phyloP scores from a whole-genome alignment of 2,113 vertebrate genomes.

The Xenus cinereus region DNA sequence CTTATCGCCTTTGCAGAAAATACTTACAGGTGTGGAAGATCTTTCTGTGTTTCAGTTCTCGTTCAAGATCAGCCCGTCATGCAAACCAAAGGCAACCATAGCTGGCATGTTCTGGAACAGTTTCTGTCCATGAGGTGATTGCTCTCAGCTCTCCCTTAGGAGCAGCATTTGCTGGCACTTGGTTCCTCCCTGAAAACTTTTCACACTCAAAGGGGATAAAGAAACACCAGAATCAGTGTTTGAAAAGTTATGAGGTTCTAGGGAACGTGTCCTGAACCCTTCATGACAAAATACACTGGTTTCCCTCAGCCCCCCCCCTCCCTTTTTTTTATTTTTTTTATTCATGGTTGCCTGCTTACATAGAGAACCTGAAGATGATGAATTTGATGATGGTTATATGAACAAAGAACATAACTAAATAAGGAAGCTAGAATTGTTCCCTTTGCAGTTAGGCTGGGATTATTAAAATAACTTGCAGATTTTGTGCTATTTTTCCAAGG shows the following conservation, averaged over 20 bases:
- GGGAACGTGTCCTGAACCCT: background rate
- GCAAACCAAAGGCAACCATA: background rate
- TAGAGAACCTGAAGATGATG: background rate
- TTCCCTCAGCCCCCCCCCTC: background rate
- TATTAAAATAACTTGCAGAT: background rate
- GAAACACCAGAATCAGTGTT: background rate
- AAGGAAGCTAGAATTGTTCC: background rate
- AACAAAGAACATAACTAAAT: background rate
- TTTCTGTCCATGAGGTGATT: background rate
- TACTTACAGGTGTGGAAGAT: background rate
- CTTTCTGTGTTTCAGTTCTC: background rate
- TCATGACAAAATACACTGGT: fast-evolving
- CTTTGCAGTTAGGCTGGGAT: background rate
- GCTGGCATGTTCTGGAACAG: background rate
- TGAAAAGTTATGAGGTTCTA: background rate
- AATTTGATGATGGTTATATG: background rate
- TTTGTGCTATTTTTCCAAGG: background rate
- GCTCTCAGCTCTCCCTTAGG: background rate
- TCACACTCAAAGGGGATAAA: background rate
- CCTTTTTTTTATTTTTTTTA: background rate
- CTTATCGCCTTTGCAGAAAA: background rate
- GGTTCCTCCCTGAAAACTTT: background rate
- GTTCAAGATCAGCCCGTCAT: background rate
- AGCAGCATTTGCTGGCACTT: background rate
- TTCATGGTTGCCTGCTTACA: background rate